A percentile compares a stretch with the other conserved stretches of the same genome.
These are phyloP conservation scores for Habrosyne pyritoides DNA, from an alignment of 2,888 invertebrate species.

Conservation along the genomic window DNA sequence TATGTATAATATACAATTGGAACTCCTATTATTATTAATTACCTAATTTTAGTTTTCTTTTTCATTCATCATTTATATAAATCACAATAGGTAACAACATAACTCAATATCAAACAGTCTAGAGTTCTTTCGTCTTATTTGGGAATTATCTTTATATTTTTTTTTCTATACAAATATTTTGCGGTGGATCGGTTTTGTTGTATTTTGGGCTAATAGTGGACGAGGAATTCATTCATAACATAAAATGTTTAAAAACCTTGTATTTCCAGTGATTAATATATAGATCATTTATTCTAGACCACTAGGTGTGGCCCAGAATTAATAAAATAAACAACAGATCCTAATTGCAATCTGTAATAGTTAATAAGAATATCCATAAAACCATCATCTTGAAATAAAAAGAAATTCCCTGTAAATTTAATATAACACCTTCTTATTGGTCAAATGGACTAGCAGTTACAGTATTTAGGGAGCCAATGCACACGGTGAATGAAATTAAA, in stretches of 20 bases:
- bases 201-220: neutral
- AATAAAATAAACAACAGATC: too few relatives aligned
- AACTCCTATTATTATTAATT: constrained; percentile 83
- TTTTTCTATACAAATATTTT: neutral
- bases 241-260: neutral
- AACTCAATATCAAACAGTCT: constrained; percentile 65
- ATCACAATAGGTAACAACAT: constrained; percentile 82
- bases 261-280: too few relatives aligned
- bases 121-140: constrained; percentile 44
- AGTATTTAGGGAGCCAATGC: too few relatives aligned
- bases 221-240: too few relatives aligned
- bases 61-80: constrained; percentile 48
- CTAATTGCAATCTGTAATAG: too few relatives aligned
- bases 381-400: too few relatives aligned
- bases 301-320: too few relatives aligned
- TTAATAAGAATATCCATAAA: too few relatives aligned
- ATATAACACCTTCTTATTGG: too few relatives aligned
- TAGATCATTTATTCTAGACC: too few relatives aligned
- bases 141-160: constrained; percentile 10
- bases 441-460: too few relatives aligned
- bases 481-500: neutral
- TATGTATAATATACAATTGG: constrained; percentile 82
- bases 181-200: neutral
- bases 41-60: constrained; percentile 72
- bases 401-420: too few relatives aligned